Evolutionary conservation across 1,140 invertebrate species (phyloP).

Genomic region (Streblospio benedicti): DNA sequence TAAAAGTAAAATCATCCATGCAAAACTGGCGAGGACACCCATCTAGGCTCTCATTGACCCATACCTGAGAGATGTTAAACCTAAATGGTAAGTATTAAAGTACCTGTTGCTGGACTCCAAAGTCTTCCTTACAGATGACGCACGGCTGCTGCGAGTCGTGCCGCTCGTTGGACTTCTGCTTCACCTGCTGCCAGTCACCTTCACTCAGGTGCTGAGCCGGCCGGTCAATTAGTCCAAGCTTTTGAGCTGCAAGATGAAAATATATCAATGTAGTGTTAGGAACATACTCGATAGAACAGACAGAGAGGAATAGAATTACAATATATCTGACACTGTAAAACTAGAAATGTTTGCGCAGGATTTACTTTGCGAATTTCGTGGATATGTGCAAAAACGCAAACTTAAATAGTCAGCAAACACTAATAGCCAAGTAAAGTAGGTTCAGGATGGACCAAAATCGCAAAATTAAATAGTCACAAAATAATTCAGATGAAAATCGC

Average conservation of each 20-base stretch:
- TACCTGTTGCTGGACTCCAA: conserved; percentile 42
- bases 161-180: conserved; percentile 37
- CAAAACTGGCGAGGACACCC: too few relatives aligned
- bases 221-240: conserved; percentile 38
- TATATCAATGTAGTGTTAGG: not conserved
- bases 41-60: too few relatives aligned
- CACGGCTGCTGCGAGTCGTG: conserved; percentile 43
- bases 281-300: not conserved
- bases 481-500: too few relatives aligned
- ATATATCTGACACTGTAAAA: not conserved
- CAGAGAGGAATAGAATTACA: not conserved
- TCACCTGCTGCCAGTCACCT: conserved; percentile 37
- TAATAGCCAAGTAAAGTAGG: not conserved
- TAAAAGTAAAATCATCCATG: too few relatives aligned
- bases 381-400: not conserved
- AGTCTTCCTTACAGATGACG: conserved; percentile 47
- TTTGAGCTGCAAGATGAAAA: conserved; percentile 35
- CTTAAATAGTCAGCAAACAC: not conserved
- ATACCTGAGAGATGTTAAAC: not conserved
- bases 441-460: too few relatives aligned
- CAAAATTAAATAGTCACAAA: too few relatives aligned
- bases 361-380: not conserved
- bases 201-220: conserved; percentile 32
- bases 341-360: not conserved
- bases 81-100: not conserved